phyloP scores from a whole-genome alignment of 1,140 invertebrate genomes.

The Delia radicum region DNA sequence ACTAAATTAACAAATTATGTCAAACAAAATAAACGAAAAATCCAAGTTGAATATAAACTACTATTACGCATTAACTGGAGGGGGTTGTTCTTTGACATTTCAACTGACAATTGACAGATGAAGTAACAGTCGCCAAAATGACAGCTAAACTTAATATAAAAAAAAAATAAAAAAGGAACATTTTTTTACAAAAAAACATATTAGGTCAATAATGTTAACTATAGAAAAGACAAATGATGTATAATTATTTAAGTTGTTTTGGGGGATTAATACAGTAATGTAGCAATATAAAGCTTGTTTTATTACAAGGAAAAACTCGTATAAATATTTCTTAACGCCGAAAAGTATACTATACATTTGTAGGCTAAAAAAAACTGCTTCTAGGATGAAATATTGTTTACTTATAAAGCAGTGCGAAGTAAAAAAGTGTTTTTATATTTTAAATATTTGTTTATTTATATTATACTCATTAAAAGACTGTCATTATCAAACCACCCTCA shows the following conservation, averaged over 20 bases:
- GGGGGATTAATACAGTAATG: background rate
- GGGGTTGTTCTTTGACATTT: background rate
- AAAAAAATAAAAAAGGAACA: background rate
- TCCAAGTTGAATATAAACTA: slow-evolving; percentile 10
- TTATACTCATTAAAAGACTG: too few species aligned
- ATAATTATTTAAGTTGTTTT: too few species aligned
- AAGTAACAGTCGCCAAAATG: slow-evolving; percentile 30
- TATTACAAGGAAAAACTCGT: too few species aligned
- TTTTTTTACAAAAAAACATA: background rate
- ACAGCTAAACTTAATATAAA: slow-evolving; percentile 10
- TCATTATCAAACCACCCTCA: too few species aligned
- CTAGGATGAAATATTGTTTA: too few species aligned
- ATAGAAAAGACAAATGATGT: background rate
- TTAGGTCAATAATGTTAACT: background rate
- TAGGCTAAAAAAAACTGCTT: too few species aligned
- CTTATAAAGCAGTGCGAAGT: too few species aligned
- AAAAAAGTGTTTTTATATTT: too few species aligned
- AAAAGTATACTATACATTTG: too few species aligned
- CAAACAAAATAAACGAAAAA: slow-evolving; percentile 34
- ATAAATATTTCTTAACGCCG: too few species aligned
- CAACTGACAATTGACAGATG: slow-evolving; percentile 51
- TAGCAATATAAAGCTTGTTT: too few species aligned
- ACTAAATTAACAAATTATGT: slow-evolving; percentile 54
- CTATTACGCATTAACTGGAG: background rate
- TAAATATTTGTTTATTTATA: too few species aligned